Base-by-base conservation (phyloP, 2,797 vertebrate species). In the Steatocranus sp. region DNA sequence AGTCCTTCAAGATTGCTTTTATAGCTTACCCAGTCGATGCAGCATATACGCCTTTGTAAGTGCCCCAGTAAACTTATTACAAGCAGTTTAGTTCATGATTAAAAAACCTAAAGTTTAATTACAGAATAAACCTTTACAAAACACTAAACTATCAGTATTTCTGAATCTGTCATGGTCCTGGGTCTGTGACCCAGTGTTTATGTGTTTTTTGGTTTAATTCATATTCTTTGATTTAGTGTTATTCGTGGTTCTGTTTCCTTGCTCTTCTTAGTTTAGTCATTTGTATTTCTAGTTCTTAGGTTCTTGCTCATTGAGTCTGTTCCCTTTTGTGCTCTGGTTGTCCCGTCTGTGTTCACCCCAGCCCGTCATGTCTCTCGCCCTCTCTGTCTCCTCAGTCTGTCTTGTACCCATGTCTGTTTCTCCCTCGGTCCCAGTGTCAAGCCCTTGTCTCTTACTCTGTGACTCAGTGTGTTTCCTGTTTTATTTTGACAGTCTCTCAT, bases 171-270 rank as follows among this genome's bases (percentile, higher is more conserved):
- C 32, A 12, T 36, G 11, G 56, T 34, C 10, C n/a, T 61, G 18
- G 30, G 30, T 61, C 30, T 34, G 56, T 34, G 56, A 61, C 30
- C 30, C 30, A 61, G 56, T 61, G 56, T 61, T 61, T 61, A 12
- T 34, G 56, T 12, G 56, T 34, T 12, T 34, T 61, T 34, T 12
- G 18, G 56, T 61, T 61, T 8, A 61, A 61, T 61, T 61, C 10
- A 61, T n/a, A 61, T 34, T 61, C 30, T 12, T 34, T 61, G 30
- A 61, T 61, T 61, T 12, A 34, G 56, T 61, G 30, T 61, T 61
- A 61, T 34, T 61, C 0, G 0, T 61, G 2, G 56, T 12, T 61
- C 30, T 17, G 10, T 61, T 61, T 61, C 30, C 0, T 61, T 0
- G 6, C 56, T 34, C 30, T n/a, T 61, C 56, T 30, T 61, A 61